These are phyloP conservation scores for Smutsia temminckii DNA, from an alignment of 2,797 vertebrate species.

Conservation along the genomic window DNA sequence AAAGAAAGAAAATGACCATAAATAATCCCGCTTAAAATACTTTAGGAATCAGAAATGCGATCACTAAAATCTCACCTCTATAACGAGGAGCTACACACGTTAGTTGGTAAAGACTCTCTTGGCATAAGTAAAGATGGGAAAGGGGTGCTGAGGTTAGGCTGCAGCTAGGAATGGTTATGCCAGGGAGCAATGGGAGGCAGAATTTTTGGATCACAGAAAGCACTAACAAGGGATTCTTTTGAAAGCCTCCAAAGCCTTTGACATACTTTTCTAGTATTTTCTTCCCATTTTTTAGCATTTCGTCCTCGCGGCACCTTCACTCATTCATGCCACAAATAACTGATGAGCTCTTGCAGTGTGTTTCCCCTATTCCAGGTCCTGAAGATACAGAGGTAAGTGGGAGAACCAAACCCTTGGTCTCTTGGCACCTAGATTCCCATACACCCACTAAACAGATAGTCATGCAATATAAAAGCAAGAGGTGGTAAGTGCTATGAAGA, in stretches of 20 bases:
- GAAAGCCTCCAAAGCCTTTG: background rate
- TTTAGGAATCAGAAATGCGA: background rate
- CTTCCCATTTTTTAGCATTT: background rate
- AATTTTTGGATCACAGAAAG: background rate
- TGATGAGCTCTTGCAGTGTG: background rate
- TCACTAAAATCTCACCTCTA: background rate
- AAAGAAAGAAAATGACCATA: conserved; percentile 14
- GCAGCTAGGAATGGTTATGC: background rate
- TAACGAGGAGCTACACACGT: background rate
- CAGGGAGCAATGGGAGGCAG: background rate
- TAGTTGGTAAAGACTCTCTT: background rate
- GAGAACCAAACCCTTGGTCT: background rate
- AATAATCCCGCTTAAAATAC: conserved; percentile 23
- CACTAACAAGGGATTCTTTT: background rate
- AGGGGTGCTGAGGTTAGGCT: background rate
- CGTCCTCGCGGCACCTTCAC: background rate
- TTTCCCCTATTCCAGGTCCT: background rate
- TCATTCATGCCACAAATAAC: background rate
- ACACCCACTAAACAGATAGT: background rate
- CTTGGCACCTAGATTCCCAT: background rate
- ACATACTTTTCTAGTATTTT: background rate
- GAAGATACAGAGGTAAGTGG: background rate
- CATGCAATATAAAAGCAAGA: background rate
- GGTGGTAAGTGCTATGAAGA: background rate
- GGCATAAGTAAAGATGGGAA: background rate